Evolutionary conservation across 2,113 vertebrate species (phyloP).

Genomic region (Nicator chloris): DNA sequence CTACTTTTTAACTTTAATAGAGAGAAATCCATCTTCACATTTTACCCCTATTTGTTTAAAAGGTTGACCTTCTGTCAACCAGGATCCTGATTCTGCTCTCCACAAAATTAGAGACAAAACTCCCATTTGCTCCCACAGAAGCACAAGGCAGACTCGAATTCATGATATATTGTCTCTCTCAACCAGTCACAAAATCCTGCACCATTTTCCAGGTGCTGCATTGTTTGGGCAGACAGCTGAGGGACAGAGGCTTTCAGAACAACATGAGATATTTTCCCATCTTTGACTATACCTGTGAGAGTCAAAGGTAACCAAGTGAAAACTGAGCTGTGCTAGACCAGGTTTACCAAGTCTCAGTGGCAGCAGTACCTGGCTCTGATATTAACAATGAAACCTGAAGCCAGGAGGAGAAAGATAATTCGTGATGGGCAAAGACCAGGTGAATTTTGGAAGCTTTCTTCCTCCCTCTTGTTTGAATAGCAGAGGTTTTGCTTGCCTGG

Average conservation of each 20-base stretch:
- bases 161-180: accelerated
- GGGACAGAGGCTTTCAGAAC: neutral
- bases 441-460: neutral
- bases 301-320: neutral
- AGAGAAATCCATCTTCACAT: neutral
- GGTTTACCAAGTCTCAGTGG: neutral
- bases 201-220: accelerated
- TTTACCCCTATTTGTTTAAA: neutral
- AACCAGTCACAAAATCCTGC: neutral
- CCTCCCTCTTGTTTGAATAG: neutral
- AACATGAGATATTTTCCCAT: neutral
- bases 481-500: neutral
- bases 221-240: neutral
- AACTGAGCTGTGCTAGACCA: neutral
- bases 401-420: neutral
- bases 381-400: neutral
- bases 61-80: neutral
- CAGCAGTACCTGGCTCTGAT: neutral
- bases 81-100: neutral
- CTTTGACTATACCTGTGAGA: neutral
- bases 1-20: neutral
- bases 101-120: neutral
- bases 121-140: neutral
- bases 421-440: neutral
- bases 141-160: neutral